phyloP scores from a whole-genome alignment of 2,888 invertebrate genomes.

The Xanthorhoe spadicearia region DNA sequence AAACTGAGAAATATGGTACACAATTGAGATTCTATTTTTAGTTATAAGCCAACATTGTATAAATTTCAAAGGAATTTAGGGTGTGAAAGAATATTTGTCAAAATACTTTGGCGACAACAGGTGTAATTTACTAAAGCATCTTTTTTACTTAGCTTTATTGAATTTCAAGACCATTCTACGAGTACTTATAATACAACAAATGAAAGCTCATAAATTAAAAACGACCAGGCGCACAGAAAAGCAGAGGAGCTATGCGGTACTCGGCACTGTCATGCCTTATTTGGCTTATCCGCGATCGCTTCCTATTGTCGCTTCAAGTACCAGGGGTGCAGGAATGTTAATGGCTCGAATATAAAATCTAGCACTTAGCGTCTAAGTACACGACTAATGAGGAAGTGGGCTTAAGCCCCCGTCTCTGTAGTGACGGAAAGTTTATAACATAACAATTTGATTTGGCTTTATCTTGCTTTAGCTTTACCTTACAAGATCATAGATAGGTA shows the following conservation, averaged over 20 bases:
- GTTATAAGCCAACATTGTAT: too few relatives aligned
- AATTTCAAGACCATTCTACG: too few relatives aligned
- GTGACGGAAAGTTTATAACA: background rate
- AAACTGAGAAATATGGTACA: too few relatives aligned
- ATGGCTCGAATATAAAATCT: constrained; percentile 52
- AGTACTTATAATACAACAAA: background rate
- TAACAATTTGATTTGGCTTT: background rate
- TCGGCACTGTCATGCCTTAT: constrained; percentile 31
- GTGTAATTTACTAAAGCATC: too few relatives aligned
- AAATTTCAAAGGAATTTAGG: too few relatives aligned
- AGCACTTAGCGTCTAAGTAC: constrained; percentile 40
- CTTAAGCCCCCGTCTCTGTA: constrained; percentile 9
- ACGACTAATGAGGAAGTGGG: constrained; percentile 49
- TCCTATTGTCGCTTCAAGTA: constrained; percentile 45
- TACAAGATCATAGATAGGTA: too few relatives aligned
- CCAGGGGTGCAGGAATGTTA: constrained; percentile 53
- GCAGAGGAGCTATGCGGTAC: constrained; percentile 33
- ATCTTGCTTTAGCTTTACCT: background rate
- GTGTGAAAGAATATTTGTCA: too few relatives aligned
- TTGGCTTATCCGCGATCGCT: constrained; percentile 39
- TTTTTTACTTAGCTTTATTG: too few relatives aligned
- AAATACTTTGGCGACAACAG: too few relatives aligned
- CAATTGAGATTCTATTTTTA: too few relatives aligned
- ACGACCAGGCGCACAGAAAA: constrained; percentile 37
- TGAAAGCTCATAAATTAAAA: background rate